Base-by-base conservation (phyloP, 2,888 invertebrate genomes). In the Odontomyia ornata region DNA sequence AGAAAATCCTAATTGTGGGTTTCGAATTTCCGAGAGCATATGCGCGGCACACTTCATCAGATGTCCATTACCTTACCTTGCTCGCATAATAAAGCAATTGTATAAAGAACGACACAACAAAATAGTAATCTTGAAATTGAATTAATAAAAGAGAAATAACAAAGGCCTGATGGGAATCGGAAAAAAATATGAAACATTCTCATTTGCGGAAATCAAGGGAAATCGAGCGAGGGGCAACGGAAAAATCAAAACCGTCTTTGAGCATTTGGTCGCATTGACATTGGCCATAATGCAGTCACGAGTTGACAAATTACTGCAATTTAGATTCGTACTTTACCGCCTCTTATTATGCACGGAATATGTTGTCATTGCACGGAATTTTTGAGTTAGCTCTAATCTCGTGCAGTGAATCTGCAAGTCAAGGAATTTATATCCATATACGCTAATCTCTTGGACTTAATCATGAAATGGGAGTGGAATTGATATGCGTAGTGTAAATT, bases 241-340 rank as follows among this genome's bases (percentile, higher is more conserved):
- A 46, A 57, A 69, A 69, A 69, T 46, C 25, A n/a, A 69, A 73
- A 73, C 73, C 73, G 60, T 57, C 60, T 60, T 60, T 73, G 57
- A 60, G 60, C 27, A 52, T 21, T 57, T 18, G 36, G 73, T 73
- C 21, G 57, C 73, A 73, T 57, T 73, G 73, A 73, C 73, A 73
- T 73, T 73, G 73, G 73, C 73, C 56, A 30, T 56, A 56, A 72
- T 57, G 73, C 73, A 73, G 73, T 73, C 73, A 73, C 60, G 73
- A 73, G 73, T 73, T 73, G 73, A 73, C 73, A 73, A 73, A 73
- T 73, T 73, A 73, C 73, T 57, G 73, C 73, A 73, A 73, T 73
- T 73, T 73, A 43, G 36, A 73, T 30, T 69, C 46, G 46, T 47
- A 47, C 73, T 60, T 73, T 73, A 21, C 73, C 73, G 73, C 73